phyloP scores from a whole-genome alignment of 2,888 invertebrate genomes.

The Enoplolaimus lenunculus region DNA sequence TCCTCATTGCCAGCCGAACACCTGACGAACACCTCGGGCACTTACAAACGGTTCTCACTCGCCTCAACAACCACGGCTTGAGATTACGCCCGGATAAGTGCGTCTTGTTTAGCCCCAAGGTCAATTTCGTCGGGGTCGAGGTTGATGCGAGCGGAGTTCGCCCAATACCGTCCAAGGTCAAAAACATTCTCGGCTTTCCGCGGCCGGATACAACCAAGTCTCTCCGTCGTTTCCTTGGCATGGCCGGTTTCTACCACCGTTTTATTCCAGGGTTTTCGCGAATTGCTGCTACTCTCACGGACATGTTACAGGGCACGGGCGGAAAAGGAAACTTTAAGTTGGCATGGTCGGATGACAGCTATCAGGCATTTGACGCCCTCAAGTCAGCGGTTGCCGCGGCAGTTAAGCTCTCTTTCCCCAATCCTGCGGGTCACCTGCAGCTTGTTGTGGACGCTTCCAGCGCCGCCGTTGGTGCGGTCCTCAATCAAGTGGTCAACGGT shows the following conservation, averaged over 20 bases:
- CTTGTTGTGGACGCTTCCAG: conserved; percentile 6
- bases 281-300: conserved; percentile 9
- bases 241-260: conserved; percentile 14
- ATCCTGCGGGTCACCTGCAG: background rate
- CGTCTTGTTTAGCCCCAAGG: background rate
- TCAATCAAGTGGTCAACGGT: conserved; percentile 10
- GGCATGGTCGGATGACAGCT: background rate
- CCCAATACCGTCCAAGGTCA: background rate
- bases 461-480: conserved; percentile 5
- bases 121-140: conserved; percentile 8
- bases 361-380: background rate
- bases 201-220: background rate
- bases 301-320: background rate
- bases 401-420: conserved; percentile 7
- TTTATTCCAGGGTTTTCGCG: conserved; percentile 7
- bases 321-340: background rate
- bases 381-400: background rate
- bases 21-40: too few relatives aligned
- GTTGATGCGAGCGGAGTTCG: background rate
- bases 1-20: too few relatives aligned
- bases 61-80: conserved; percentile 3
- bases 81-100: conserved; percentile 4
- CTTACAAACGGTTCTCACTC: too few relatives aligned
- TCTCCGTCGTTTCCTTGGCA: conserved; percentile 4
- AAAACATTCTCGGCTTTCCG: conserved; percentile 6